Conservation (phyloP, 2,797 vertebrate species). For the Pygocentrus nattereri region DNA sequence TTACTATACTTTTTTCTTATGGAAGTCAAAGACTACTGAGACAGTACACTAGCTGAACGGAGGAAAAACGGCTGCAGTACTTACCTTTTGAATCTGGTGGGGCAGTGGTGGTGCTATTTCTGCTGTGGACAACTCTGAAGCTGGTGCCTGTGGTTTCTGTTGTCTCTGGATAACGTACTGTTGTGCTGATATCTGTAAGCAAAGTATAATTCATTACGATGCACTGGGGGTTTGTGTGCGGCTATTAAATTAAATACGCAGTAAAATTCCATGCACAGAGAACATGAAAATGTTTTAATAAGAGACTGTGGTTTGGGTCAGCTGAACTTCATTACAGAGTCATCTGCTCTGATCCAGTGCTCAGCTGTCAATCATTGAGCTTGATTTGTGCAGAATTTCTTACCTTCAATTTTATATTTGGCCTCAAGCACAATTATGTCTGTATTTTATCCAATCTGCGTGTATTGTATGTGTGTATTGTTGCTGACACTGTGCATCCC, state of each 20-base stretch:
- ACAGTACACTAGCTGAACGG: not conserved
- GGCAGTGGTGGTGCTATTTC: not conserved
- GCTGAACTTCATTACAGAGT: not conserved
- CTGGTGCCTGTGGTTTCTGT: not conserved
- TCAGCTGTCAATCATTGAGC: not conserved
- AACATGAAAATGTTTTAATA: no score
- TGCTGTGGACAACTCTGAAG: not conserved
- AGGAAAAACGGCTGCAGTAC: not conserved
- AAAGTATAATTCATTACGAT: not conserved
- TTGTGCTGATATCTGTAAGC: constrained; percentile 1
- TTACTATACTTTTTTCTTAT: not conserved
- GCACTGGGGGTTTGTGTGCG: no score
- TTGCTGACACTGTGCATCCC: no score
- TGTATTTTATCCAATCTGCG: no score
- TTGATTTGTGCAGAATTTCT: not conserved
- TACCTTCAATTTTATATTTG: not conserved
- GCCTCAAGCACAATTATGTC: not conserved
- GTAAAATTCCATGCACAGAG: no score
- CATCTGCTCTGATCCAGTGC: not conserved
- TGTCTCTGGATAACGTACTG: not conserved
- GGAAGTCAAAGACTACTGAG: not conserved
- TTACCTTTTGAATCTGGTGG: constrained; percentile 56
- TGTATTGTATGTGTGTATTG: no score
- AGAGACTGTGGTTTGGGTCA: no score
- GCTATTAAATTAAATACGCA: not conserved